Percentiles rank a stretch among this genome's conserved stretches.
phyloP scores from a whole-genome alignment of 2,888 invertebrate genomes.

The Drosophila picticornis region DNA sequence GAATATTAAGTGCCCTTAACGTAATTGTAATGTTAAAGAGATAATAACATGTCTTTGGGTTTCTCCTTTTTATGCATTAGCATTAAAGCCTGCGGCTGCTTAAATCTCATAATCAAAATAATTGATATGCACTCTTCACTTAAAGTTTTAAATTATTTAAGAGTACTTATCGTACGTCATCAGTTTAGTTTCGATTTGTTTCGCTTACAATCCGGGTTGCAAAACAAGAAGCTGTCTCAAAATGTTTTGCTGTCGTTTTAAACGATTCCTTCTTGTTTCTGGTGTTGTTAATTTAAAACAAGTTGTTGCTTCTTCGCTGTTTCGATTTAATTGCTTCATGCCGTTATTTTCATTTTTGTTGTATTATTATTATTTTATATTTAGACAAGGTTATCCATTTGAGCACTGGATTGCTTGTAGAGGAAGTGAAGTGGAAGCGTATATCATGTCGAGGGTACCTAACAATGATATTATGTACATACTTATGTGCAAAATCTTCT shows the following conservation, averaged over 20 bases:
- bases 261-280: constrained; percentile 50
- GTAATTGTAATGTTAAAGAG: neutral
- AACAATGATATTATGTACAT: constrained; percentile 8
- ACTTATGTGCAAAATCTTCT: constrained; percentile 19
- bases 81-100: constrained; percentile 7
- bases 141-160: constrained; percentile 36
- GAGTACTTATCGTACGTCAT: constrained; percentile 36
- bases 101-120: constrained; percentile 23
- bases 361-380: constrained; percentile 50
- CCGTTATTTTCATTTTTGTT: constrained; percentile 74
- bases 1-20: neutral
- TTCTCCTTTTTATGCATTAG: neutral
- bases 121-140: constrained; percentile 32
- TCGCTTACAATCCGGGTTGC: constrained; percentile 28
- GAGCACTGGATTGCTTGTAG: constrained; percentile 57
- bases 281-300: constrained; percentile 67
- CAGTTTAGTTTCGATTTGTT: constrained; percentile 12
- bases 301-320: constrained; percentile 65
- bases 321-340: constrained; percentile 69
- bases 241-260: constrained; percentile 32
- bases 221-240: constrained; percentile 21
- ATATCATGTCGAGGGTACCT: constrained; percentile 32
- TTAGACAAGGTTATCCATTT: constrained; percentile 65
- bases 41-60: neutral
- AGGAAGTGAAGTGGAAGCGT: constrained; percentile 72